Base-by-base conservation (phyloP, 2,888 invertebrate species). In the Liodrosophila aerea region DNA sequence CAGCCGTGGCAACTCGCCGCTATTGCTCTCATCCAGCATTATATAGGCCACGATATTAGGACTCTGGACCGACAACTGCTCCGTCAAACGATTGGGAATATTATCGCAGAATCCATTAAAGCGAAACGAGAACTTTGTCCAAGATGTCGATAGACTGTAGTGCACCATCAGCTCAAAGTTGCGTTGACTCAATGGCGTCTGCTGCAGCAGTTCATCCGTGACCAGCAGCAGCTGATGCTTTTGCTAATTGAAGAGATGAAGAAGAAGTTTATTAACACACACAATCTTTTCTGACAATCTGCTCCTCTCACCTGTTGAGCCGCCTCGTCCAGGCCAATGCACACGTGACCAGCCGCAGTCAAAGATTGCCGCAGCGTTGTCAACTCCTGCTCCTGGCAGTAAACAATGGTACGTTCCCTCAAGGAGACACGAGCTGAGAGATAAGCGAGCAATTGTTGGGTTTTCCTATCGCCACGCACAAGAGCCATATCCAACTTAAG, bases 91-190 rank as follows among this genome's bases (percentile, higher is more conserved):
- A 40, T 82, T 78, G 0, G 2, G 4, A 3, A 85, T 65, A 2
- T 16, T 52, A 4, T 44, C 62, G 7, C 46, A 31, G 34, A 78
- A 4, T 3, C 34, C 37, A 7, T 49, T 46, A 8, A 77, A 77
- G 5, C 85, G 75, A 1, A 33, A 0, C 0, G 43, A 8, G 30
- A 77, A 82, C 43, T 37, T 50, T 0, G 54, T 7, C 77, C 77
- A 77, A 0, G 49, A 44, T 0, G 31, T 15, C 0, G 85, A 72
- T 1, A 84, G 11, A 7, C 64, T 68, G 7, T 9, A 77, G 51
- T 77, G 82, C 1, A 77, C 18, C 4, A 77, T 18, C 0, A 64
- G 30, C 7, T 84, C 61, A 4, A 57, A 54, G 16, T 71, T 66
- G 1, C 29, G 22, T 2, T 7, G 7, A 0, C 9, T 3, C 4